Evolutionary conservation across 2,113 vertebrate genomes (phyloP), one percentile per base, ranked within the genome.

Genomic region (Panthera uncia): DNA sequence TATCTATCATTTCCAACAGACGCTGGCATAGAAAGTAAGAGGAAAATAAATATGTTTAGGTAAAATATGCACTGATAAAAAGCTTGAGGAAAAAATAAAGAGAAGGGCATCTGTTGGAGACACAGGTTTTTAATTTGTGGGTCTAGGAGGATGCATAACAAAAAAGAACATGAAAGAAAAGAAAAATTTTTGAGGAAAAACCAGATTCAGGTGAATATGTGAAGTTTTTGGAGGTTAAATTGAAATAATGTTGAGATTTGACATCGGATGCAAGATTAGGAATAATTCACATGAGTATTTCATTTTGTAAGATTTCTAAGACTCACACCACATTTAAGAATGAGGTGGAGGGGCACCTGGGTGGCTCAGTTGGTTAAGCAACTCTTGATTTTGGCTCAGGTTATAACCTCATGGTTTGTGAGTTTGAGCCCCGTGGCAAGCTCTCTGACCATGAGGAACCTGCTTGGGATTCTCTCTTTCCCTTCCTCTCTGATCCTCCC

Each of bases 271-370:
- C n/a, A 86, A 85, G 31, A 74, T 50, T 63, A 84, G 31, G 27
- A 78, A 55, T 79, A 55, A 68, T 41, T 85, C 33, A 38, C 71
- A 6, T 41, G 41, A 11, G 29, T 55, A 78, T 41, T 86, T 84
- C 19, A 33, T 78, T 76, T 86, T 41, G 15, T 55, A 31, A 86
- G 41, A 86, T 79, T 93, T 86, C 82, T 71, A 68, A 61, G 18
- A 38, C 55, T 55, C 71, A 41, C 4, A 55, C 8, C 9, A 93
- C 29, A 29, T n/a, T 66, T 66, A 86, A 86, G 71, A 86, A 78
- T 52, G 16, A 79, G 33, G 41, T 50, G 85, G 83, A 93, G 57
- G 57, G 57, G 57, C 57, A 61, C 57, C 21, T 23, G 57, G 57
- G 7, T 61, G 57, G 21, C 21, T 61, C 21, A 23, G 57, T 9